Evolutionary conservation across 2,888 invertebrate species (phyloP).

Genomic region (Melinaea marsaeus): DNA sequence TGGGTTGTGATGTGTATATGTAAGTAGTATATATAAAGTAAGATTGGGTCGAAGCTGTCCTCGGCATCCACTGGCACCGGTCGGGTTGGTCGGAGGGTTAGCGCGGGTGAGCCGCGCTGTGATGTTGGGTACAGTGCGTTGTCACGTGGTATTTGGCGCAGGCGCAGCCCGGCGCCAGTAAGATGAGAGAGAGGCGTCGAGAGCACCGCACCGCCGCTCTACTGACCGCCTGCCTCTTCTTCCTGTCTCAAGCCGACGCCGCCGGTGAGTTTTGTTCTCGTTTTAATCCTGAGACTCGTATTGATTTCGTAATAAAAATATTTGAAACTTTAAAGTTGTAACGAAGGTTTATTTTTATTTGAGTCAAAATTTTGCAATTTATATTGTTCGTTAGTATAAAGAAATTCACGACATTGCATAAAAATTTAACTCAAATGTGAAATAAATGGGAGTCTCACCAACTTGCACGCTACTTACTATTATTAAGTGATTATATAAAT

Average conservation of each 20-base stretch:
- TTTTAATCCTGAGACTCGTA: slow-evolving; percentile 29
- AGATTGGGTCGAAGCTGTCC: slow-evolving; percentile 18
- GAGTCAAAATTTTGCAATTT: slow-evolving; percentile 1
- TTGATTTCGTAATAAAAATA: slow-evolving; percentile 23
- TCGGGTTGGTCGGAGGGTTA: slow-evolving; percentile 9
- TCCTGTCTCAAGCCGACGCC: slow-evolving; percentile 69
- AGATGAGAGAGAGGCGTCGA: slow-evolving; percentile 74
- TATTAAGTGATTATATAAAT: slow-evolving; percentile 35
- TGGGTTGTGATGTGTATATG: slow-evolving; percentile 77
- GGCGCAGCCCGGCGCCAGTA: slow-evolving; percentile 76
- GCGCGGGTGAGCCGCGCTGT: slow-evolving; percentile 60
- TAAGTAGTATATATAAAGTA: slow-evolving; percentile 60
- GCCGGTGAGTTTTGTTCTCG: slow-evolving; percentile 55
- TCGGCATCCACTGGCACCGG: slow-evolving; percentile 20
- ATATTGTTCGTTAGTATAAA: background rate
- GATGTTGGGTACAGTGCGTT: slow-evolving; percentile 58
- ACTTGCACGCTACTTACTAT: slow-evolving; percentile 32
- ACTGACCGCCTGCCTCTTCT: slow-evolving; percentile 68
- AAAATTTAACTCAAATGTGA: slow-evolving; percentile 3
- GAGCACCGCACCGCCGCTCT: slow-evolving; percentile 69
- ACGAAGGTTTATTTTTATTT: no score
- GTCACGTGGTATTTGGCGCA: slow-evolving; percentile 69
- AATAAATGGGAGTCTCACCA: slow-evolving; percentile 43
- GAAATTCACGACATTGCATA: slow-evolving; percentile 8
- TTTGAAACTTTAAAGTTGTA: no score